Evolutionary conservation across 2,888 invertebrate species (phyloP), one percentile per base, ranked within the genome.

Genomic region (Eulithis prunata): DNA sequence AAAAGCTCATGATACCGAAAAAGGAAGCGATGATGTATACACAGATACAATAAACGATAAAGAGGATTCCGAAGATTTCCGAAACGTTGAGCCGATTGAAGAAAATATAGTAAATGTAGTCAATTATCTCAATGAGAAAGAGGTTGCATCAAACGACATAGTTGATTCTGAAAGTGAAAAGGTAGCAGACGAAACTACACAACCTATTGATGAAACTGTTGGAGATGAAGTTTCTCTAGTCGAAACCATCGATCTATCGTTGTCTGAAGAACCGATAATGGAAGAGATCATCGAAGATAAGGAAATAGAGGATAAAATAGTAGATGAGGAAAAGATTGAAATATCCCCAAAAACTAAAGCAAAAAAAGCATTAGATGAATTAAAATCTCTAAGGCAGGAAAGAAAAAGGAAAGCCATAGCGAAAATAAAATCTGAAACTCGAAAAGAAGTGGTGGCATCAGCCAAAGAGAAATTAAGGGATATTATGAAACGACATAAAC

Each of bases 391-490:
- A 28, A 83, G 90, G 76, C 82, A 85, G 74, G 90, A 91, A 71
- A 82, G 86, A 69, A 93, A 91, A 74, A 87, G 80, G 71, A 92
- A 86, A 79, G 90, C 91, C 2, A 89, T 91, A 64, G 87, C 82
- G 45, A 93, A 93, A 84, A 93, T 93, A 57, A 93, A 92, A 82
- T 81, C 85, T 0, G 92, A 93, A 83, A 91, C 92, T 21, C 86
- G 91, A 14, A 90, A 82, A 74, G 91, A 93, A 79, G 90, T 93
- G 36, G 87, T 91, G 2, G 92, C 91, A 13, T 93, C 93, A 47
- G 92, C 93, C 1, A 93, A 93, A 82, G 92, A 93, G 70, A 93
- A 92, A 76, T 77, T 93, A 36, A 91, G 83, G 74, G 93, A 93
- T 79, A 88, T 93, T 64, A 93, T 93, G 90, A 90, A 88, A 78